These are phyloP conservation scores for Colaptes auratus DNA, from an alignment of 2,113 vertebrate species.

Conservation along the genomic window DNA sequence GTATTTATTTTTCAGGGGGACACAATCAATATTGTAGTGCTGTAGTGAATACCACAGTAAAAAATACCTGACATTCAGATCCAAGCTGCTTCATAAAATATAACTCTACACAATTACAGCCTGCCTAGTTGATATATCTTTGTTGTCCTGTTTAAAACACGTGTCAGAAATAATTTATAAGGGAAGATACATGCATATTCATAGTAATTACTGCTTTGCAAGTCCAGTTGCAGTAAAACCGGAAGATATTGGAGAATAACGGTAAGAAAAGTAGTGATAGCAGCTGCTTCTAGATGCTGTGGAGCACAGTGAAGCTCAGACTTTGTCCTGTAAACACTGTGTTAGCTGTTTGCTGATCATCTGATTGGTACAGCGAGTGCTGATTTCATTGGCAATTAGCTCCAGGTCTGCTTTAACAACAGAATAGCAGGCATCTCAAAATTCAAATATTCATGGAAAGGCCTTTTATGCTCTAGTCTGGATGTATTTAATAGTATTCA, in stretches of 20 bases:
- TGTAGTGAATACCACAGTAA: background rate
- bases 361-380: background rate
- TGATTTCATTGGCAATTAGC: constrained; percentile 1
- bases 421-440: background rate
- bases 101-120: background rate
- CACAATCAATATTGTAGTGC: background rate
- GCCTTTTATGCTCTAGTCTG: background rate
- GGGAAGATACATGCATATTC: constrained; percentile 20
- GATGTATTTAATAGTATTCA: background rate
- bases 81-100: background rate
- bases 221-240: background rate
- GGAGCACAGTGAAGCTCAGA: background rate
- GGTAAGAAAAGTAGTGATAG: background rate
- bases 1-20: background rate
- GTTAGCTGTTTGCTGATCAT: background rate
- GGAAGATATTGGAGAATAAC: background rate
- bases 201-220: constrained; percentile 36
- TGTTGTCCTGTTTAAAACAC: constrained; percentile 16
- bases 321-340: background rate
- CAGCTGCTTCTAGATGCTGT: background rate
- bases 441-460: background rate
- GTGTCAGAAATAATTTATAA: constrained; percentile 67
- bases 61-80: background rate
- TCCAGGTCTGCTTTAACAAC: background rate
- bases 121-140: background rate